Evolutionary conservation across 2,797 vertebrate genomes (phyloP).

Genomic region (Pseudochromis fuscus): DNA sequence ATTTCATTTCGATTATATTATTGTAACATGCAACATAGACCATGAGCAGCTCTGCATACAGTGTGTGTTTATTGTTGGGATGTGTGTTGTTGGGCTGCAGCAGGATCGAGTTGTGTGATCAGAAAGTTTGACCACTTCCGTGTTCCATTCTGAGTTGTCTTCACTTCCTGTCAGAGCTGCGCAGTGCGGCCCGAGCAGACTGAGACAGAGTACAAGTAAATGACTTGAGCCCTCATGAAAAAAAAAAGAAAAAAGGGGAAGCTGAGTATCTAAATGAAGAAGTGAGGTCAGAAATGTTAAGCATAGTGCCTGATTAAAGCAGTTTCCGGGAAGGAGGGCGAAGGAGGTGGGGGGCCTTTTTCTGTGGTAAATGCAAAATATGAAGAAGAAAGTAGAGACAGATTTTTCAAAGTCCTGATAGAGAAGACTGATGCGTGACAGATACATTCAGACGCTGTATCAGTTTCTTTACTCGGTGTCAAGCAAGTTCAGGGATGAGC

Average conservation of each 20-base stretch:
- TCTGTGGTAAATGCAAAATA: slow-evolving; percentile 8
- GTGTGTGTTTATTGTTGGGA: too few species aligned
- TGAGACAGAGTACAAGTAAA: slow-evolving; percentile 1
- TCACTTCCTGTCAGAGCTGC: slow-evolving; percentile 71
- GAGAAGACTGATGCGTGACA: not conserved
- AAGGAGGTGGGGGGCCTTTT: too few species aligned
- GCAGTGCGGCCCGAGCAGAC: not conserved
- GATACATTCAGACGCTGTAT: fast-evolving
- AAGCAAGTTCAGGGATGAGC: too few species aligned
- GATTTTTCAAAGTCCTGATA: not conserved
- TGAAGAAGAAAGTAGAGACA: not conserved
- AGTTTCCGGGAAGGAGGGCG: slow-evolving; percentile 9
- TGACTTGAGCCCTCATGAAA: slow-evolving; percentile 38
- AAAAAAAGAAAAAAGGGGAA: slow-evolving; percentile 55
- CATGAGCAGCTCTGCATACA: too few species aligned
- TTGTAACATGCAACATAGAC: too few species aligned
- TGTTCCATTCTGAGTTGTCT: slow-evolving; percentile 76
- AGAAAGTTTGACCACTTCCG: slow-evolving; percentile 79
- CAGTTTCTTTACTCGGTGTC: too few species aligned
- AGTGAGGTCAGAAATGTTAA: slow-evolving; percentile 65
- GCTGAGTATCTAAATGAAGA: slow-evolving; percentile 57
- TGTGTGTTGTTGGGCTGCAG: slow-evolving; percentile 23
- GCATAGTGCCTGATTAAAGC: slow-evolving; percentile 27
- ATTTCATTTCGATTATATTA: too few species aligned
- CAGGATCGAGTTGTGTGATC: slow-evolving; percentile 22